phyloP scores from a whole-genome alignment of 2,113 vertebrate genomes.

The Xiphias gladius region DNA sequence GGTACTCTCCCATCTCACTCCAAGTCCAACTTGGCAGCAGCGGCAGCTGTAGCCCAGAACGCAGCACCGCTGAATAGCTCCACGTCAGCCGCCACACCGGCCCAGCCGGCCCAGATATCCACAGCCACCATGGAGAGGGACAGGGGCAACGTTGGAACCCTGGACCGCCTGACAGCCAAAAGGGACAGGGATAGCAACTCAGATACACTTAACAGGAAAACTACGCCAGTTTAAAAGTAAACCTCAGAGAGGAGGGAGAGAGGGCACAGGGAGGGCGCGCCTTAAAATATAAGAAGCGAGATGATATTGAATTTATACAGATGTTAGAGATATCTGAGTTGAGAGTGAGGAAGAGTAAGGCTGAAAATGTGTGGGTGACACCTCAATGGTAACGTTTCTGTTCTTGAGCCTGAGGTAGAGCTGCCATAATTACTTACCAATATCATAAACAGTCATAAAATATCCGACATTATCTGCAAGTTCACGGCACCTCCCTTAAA shows the following conservation, averaged over 20 bases:
- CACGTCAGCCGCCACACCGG: conserved; percentile 79
- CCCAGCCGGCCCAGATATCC: conserved; percentile 76
- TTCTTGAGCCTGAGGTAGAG: conserved; percentile 40
- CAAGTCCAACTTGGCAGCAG: conserved; percentile 84
- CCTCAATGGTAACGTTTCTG: conserved; percentile 14
- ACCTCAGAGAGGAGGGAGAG: background rate
- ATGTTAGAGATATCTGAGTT: background rate
- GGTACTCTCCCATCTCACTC: conserved; percentile 85
- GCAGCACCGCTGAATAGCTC: conserved; percentile 84
- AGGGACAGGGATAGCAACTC: conserved; percentile 89
- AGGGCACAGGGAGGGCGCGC: background rate
- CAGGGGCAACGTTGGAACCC: conserved; percentile 79
- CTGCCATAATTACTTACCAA: conserved; percentile 55
- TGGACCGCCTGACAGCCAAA: conserved; percentile 82
- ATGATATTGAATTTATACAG: background rate
- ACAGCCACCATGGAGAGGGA: conserved; percentile 86
- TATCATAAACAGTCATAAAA: conserved; percentile 63
- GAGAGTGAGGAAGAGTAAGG: conserved; percentile 19
- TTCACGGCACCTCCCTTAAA: conserved; percentile 66
- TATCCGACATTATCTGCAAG: background rate
- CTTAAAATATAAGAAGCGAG: background rate
- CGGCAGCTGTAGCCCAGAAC: conserved; percentile 74
- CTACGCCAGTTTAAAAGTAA: conserved; percentile 87
- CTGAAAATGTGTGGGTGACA: conserved; percentile 46
- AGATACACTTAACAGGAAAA: conserved; percentile 94